Percentiles rank a stretch among this genome's conserved stretches.
phyloP scores from a whole-genome alignment of 2,113 vertebrate species.

The Phainopepla nitens region DNA sequence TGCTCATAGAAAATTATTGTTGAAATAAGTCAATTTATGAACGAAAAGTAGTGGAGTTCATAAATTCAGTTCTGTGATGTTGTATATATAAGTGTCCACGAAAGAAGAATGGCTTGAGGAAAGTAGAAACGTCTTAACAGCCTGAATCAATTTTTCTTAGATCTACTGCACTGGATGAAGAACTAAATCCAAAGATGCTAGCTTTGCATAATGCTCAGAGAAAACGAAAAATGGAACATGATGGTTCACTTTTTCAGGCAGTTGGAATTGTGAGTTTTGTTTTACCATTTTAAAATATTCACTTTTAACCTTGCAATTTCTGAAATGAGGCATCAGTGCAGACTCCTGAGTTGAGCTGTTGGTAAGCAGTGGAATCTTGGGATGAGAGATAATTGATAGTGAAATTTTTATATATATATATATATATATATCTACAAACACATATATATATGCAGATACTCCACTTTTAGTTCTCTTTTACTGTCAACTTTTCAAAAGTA shows the following conservation, averaged over 20 bases:
- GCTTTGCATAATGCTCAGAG: conserved; percentile 86
- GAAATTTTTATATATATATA: background rate
- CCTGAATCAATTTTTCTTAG: conserved; percentile 72
- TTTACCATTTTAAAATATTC: conserved; percentile 56
- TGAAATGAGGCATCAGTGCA: conserved; percentile 12
- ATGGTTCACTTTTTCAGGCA: conserved; percentile 81
- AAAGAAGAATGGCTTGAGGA: conserved; percentile 15
- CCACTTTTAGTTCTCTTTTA: background rate
- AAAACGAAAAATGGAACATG: conserved; percentile 90
- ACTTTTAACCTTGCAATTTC: conserved; percentile 51
- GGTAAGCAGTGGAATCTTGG: background rate
- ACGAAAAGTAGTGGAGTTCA: background rate
- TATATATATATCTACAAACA: background rate
- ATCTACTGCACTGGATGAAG: conserved; percentile 76
- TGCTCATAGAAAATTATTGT: background rate
- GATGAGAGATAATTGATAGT: background rate
- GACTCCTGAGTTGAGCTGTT: background rate
- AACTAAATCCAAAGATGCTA: conserved; percentile 80
- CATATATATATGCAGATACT: background rate
- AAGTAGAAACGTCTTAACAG: conserved; percentile 51
- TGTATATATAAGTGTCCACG: conserved; percentile 1
- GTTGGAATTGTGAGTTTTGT: conserved; percentile 85
- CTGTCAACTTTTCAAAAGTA: background rate
- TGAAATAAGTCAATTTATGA: background rate
- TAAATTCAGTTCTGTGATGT: conserved; percentile 25